These are phyloP conservation scores for Dasysyrphus albostriatus DNA, from an alignment of 2,888 invertebrate genomes.

Conservation along the genomic window DNA sequence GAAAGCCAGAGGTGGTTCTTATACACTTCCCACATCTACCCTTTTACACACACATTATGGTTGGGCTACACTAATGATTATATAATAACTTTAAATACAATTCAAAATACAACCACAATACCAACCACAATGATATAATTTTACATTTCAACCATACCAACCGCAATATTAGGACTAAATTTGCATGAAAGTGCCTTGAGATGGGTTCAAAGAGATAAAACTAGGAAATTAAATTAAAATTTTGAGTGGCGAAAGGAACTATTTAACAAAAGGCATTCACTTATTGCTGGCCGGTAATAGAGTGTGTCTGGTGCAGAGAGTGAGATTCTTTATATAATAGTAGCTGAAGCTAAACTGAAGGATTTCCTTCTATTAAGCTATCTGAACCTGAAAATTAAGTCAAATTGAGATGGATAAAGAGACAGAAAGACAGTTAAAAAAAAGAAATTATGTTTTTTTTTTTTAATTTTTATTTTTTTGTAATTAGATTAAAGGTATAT, in stretches of 20 bases:
- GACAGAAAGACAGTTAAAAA: slow-evolving; percentile 7
- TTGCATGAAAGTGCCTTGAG: slow-evolving; percentile 9
- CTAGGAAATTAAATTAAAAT: slow-evolving; percentile 30
- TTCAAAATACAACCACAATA: slow-evolving; percentile 8
- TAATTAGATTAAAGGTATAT: slow-evolving; percentile 10
- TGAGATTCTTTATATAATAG: background rate
- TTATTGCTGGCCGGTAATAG: slow-evolving; percentile 15
- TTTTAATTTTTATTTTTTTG: background rate
- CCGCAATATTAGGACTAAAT: slow-evolving; percentile 25
- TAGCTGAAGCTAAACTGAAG: background rate
- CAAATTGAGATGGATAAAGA: slow-evolving; percentile 23
- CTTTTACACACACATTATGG: slow-evolving; percentile 2
- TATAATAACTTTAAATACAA: slow-evolving; percentile 13
- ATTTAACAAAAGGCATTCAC: slow-evolving; percentile 26
- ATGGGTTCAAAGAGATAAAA: slow-evolving; percentile 32
- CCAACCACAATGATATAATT: slow-evolving; percentile 25
- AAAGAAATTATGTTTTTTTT: slow-evolving; percentile 9
- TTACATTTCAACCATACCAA: slow-evolving; percentile 9
- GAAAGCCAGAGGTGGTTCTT: background rate
- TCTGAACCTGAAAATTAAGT: slow-evolving; percentile 40
- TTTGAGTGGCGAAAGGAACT: slow-evolving; percentile 37
- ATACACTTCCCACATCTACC: background rate
- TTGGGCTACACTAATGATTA: slow-evolving; percentile 13
- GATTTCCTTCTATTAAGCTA: slow-evolving; percentile 32
- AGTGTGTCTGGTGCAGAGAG: background rate